Conservation (phyloP, 2,113 vertebrate genomes). For the Gadus chalcogrammus region DNA sequence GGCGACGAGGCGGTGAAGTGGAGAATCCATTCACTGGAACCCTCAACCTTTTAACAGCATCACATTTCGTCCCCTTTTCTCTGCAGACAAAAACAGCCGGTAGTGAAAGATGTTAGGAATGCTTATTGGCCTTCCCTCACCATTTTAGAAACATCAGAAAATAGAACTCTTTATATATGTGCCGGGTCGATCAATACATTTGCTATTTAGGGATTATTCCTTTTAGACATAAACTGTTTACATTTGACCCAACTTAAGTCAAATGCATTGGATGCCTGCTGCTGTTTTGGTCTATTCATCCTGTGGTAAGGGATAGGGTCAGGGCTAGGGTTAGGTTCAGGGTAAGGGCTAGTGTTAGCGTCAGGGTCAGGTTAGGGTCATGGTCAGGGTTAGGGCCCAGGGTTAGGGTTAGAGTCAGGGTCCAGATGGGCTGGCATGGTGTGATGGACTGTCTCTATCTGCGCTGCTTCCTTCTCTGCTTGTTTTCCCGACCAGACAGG, state of each 20-base stretch:
- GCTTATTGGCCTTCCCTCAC: conserved; percentile 2
- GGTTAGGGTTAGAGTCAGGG: neutral
- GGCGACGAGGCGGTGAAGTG: conserved; percentile 35
- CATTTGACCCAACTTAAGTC: conserved; percentile 21
- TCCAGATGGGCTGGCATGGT: conserved; percentile 4
- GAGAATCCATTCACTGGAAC: conserved; percentile 53
- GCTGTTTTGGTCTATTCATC: conserved; percentile 2
- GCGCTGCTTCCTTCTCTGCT: conserved; percentile 15
- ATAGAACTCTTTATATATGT: conserved; percentile 16
- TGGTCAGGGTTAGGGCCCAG: too few relatives aligned
- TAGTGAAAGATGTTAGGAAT: conserved; percentile 23
- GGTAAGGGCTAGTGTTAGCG: too few relatives aligned
- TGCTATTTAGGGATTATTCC: conserved; percentile 28
- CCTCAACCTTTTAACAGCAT: conserved; percentile 58
- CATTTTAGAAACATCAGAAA: conserved; percentile 9
- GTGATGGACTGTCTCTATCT: conserved; percentile 9
- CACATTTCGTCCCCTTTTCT: conserved; percentile 42
- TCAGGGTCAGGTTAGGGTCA: too few relatives aligned
- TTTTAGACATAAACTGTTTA: conserved; percentile 25
- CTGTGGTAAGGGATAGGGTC: neutral
- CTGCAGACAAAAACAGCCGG: conserved; percentile 27
- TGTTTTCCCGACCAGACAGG: neutral
- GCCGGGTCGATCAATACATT: conserved; percentile 34
- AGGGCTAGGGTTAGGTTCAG: neutral
- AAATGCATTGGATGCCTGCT: conserved; percentile 2